A percentile compares a stretch with the other conserved stretches of the same genome.
These are phyloP conservation scores for Rhipidura dahli DNA, from an alignment of 2,113 vertebrate genomes.

Conservation along the genomic window DNA sequence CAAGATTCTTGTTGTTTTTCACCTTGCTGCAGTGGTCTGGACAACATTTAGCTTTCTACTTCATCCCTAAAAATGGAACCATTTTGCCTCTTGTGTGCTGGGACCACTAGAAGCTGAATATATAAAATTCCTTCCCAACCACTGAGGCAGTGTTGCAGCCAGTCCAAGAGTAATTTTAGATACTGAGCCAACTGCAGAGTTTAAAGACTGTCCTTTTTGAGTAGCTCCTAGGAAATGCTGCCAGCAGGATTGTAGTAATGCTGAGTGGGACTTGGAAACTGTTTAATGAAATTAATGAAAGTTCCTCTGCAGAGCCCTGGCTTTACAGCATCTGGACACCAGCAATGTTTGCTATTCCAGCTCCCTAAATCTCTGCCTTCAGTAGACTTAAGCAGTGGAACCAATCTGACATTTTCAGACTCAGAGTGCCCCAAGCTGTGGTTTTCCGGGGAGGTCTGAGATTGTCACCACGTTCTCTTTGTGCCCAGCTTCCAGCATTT, in stretches of 20 bases:
- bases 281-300: background rate
- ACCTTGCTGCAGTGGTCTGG: background rate
- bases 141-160: background rate
- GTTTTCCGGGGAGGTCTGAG: background rate
- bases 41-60: background rate
- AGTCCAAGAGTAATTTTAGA: background rate
- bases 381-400: background rate
- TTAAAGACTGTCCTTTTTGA: background rate
- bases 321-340: background rate
- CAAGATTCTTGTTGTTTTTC: background rate
- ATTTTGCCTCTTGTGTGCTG: background rate
- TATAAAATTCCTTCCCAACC: background rate
- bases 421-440: rapidly evolving
- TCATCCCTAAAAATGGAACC: background rate
- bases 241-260: background rate
- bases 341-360: background rate
- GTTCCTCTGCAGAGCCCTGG: background rate
- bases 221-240: background rate
- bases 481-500: background rate
- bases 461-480: background rate
- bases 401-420: background rate
- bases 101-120: background rate
- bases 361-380: background rate
- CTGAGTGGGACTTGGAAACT: background rate
- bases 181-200: background rate